Conservation (phyloP, 2,113 vertebrate genomes). For the Mionectes macconnelli region DNA sequence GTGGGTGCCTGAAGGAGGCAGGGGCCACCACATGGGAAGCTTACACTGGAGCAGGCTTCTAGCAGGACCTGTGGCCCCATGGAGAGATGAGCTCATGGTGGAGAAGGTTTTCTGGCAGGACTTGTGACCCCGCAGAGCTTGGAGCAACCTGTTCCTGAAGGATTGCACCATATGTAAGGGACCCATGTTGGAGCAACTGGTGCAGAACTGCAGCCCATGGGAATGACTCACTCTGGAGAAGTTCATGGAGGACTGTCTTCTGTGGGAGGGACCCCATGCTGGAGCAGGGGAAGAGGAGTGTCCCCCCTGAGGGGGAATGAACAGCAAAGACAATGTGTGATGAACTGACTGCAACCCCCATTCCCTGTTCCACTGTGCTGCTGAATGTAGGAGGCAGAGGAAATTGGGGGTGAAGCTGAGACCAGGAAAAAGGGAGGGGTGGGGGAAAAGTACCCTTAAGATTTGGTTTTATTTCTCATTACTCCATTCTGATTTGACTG, state of each 20-base stretch:
- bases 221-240: background rate
- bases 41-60: background rate
- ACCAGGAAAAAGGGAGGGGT: background rate
- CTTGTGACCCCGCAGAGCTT: background rate
- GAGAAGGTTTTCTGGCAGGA: background rate
- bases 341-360: background rate
- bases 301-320: background rate
- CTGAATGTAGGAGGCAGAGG: background rate
- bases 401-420: background rate
- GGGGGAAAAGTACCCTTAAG: background rate
- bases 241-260: background rate
- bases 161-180: background rate
- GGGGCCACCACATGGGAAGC: background rate
- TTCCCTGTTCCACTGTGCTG: background rate
- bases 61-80: background rate
- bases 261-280: too few relatives aligned
- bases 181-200: background rate
- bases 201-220: background rate
- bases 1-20: background rate
- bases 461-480: background rate
- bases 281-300: background rate
- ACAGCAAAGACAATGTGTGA: background rate
- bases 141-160: background rate
- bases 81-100: background rate
- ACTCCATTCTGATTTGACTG: background rate